phyloP scores from a whole-genome alignment of 1,140 invertebrate species.

The Lordiphosa collinella region DNA sequence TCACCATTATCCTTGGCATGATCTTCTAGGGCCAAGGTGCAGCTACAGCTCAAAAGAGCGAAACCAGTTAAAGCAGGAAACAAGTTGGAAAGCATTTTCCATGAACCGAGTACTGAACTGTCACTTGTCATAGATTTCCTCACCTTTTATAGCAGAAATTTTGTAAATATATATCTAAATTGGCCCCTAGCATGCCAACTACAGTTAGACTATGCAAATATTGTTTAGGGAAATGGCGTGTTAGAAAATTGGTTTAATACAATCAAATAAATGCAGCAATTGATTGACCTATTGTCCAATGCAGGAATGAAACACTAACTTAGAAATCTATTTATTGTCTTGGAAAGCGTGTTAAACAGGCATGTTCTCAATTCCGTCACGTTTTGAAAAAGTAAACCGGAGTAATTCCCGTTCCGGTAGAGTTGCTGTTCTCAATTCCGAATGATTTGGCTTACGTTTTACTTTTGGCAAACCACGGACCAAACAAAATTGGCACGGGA shows the following conservation, averaged over 20 bases:
- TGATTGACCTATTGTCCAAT: slow-evolving; percentile 12
- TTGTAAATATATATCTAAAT: slow-evolving; percentile 4
- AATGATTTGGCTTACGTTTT: too few species aligned
- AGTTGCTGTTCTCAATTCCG: too few species aligned
- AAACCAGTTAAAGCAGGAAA: slow-evolving; percentile 5
- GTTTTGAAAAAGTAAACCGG: too few species aligned
- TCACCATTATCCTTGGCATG: slow-evolving; percentile 60
- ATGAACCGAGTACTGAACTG: background rate
- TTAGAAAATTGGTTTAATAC: slow-evolving; percentile 19
- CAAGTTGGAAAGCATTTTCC: slow-evolving; percentile 30
- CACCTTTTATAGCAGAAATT: slow-evolving; percentile 8
- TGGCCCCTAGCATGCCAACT: slow-evolving; percentile 23
- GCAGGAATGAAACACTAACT: too few species aligned
- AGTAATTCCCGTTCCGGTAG: too few species aligned
- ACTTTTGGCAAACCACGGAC: too few species aligned
- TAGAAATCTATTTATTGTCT: too few species aligned
- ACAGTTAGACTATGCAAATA: slow-evolving; percentile 24
- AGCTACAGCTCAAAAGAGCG: slow-evolving; percentile 3
- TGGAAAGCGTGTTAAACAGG: too few species aligned
- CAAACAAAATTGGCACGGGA: too few species aligned
- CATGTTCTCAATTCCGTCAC: too few species aligned
- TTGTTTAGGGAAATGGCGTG: slow-evolving; percentile 32
- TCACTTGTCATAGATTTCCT: background rate
- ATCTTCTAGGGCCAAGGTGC: slow-evolving; percentile 24
- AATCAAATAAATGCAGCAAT: slow-evolving; percentile 11